These are phyloP conservation scores for Marcusenius ussheri DNA, from an alignment of 2,113 vertebrate genomes.

Conservation along the genomic window DNA sequence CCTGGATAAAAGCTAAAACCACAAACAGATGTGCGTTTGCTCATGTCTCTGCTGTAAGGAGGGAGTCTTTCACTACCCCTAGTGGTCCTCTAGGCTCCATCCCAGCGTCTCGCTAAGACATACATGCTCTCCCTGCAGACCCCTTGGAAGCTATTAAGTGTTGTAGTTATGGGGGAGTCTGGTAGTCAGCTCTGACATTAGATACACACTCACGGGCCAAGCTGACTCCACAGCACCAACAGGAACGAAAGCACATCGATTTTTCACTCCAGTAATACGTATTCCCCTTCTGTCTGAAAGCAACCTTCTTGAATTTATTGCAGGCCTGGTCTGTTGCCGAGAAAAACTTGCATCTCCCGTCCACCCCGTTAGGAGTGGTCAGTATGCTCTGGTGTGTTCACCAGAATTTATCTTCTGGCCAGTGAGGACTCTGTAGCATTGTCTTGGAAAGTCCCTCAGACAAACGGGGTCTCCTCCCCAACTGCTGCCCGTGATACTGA, in stretches of 20 bases:
- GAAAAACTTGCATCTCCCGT: not conserved
- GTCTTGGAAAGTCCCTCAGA: not conserved
- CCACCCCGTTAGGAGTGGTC: not conserved
- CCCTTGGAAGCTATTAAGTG: not conserved
- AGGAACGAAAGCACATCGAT: not conserved
- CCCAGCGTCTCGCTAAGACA: not conserved
- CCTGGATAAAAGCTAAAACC: not conserved
- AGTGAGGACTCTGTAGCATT: not conserved
- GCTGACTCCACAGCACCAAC: not conserved
- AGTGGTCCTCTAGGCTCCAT: not conserved
- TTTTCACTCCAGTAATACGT: not conserved
- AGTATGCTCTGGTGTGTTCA: not conserved
- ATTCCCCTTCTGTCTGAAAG: not conserved
- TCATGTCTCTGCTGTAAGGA: not conserved
- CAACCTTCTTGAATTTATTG: not conserved
- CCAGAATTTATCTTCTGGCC: not conserved
- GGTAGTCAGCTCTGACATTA: constrained; percentile 11
- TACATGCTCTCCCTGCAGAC: not conserved
- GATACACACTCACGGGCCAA: not conserved
- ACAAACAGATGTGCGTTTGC: not conserved
- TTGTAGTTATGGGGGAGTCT: not conserved
- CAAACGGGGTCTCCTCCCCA: not conserved
- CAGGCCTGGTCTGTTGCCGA: not conserved
- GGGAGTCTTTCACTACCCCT: not conserved
- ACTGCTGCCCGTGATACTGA: not conserved